Percentiles rank a stretch among this genome's conserved stretches.
Evolutionary conservation across 2,888 invertebrate genomes (phyloP).

Genomic region (Allolobophora icterica): DNA sequence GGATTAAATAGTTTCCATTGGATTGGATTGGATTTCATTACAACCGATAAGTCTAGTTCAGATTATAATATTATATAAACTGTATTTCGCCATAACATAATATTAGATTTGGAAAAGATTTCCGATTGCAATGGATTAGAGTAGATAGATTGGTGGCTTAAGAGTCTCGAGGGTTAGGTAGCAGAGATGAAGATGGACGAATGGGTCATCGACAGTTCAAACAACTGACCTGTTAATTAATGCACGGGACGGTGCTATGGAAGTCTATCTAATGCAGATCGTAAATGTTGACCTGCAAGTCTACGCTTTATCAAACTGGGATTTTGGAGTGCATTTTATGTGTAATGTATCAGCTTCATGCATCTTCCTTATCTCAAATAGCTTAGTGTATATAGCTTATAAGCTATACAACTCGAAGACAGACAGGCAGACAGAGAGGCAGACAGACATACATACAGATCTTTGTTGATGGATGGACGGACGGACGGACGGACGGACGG

Average conservation of each 20-base stretch:
- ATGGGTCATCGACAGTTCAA: too few relatives aligned
- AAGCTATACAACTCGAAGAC: neutral
- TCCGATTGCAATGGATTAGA: too few relatives aligned
- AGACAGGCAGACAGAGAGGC: neutral
- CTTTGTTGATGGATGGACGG: neutral
- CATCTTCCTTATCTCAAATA: neutral
- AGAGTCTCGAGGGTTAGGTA: too few relatives aligned
- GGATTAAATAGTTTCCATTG: too few relatives aligned
- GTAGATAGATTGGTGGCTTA: too few relatives aligned
- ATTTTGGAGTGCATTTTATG: neutral
- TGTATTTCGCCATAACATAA: too few relatives aligned
- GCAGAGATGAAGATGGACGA: too few relatives aligned
- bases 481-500: too few relatives aligned
- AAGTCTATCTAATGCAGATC: neutral
- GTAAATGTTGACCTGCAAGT: neutral
- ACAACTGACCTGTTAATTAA: neutral
- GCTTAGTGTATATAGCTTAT: neutral
- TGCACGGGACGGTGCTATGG: neutral
- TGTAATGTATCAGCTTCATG: neutral
- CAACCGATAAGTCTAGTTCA: too few relatives aligned
- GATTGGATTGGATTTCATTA: too few relatives aligned
- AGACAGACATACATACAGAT: neutral
- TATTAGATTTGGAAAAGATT: too few relatives aligned
- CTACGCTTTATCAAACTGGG: neutral
- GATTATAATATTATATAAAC: too few relatives aligned